These are phyloP conservation scores for Neoaliturus tenellus DNA, from an alignment of 2,888 invertebrate genomes.

Conservation along the genomic window DNA sequence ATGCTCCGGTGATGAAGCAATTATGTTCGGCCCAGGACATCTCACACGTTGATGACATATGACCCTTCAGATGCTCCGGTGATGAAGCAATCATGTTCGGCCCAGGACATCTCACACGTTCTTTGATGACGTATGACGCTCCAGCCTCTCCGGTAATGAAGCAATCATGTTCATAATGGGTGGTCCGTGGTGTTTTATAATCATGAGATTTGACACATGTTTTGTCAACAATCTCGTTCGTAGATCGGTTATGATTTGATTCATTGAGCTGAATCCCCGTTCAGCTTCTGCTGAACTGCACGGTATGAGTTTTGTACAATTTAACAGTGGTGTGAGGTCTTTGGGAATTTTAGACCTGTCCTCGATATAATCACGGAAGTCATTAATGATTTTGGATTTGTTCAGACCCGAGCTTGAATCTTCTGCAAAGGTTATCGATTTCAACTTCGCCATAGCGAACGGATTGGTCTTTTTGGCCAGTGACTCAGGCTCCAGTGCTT, in stretches of 20 bases:
- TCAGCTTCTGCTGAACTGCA: constrained; percentile 20
- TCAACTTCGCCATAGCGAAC: constrained; percentile 14
- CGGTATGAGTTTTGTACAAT: constrained; percentile 39
- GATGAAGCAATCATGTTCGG: too few relatives aligned
- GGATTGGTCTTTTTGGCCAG: constrained; percentile 38
- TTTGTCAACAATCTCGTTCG: background rate
- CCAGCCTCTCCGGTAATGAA: too few relatives aligned
- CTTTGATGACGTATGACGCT: too few relatives aligned
- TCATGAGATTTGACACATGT: background rate
- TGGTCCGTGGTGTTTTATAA: constrained; percentile 7
- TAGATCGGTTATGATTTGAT: background rate
- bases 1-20: too few relatives aligned
- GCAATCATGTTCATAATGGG: constrained; percentile 15
- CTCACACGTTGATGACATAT: too few relatives aligned
- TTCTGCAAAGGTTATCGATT: constrained; percentile 10
- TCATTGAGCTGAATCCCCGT: constrained; percentile 4
- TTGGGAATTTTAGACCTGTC: background rate
- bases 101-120: too few relatives aligned
- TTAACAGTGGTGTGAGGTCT: constrained; percentile 19
- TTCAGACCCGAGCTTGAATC: background rate
- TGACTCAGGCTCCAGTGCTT: constrained; percentile 35
- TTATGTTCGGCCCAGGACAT: too few relatives aligned
- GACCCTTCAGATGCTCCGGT: too few relatives aligned
- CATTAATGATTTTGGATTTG: constrained; percentile 5
- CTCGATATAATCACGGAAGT: constrained; percentile 31